Base-by-base conservation (phyloP, 1,140 invertebrate genomes). In the Polypedilum pembai region DNA sequence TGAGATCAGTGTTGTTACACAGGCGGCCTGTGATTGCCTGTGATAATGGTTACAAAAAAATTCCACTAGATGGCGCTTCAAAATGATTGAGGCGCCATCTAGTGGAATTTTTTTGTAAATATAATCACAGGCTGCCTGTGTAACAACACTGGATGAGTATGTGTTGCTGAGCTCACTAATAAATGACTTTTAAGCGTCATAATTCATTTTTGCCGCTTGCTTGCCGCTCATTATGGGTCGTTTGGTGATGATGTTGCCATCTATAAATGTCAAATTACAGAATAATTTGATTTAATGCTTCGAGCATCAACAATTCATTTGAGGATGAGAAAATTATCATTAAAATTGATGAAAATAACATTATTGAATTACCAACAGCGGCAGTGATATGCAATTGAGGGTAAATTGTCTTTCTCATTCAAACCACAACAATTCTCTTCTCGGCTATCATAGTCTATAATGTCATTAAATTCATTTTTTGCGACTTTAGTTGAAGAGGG, bases 181-280 rank as follows among this genome's bases (percentile, higher is more conserved):
- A 20, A 69, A 69, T 69, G 17, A 69, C 65, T 69, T 69, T 69
- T 20, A 18, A 69, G 65, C 65, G 18, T 69, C 65, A 69, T 69
- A 69, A 69, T 69, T 69, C 65, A 69, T 69, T 69, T 69, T 69
- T 69, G 20, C 65, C 20, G 65, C 17, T 69, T 18, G 45, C 45
- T 69, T 69, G 20, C 65, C 18, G 65, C 65, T 69, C 65, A 69
- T 69, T 69, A 69, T 20, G 17, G 65, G 24, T 33, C 24, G 24
- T 33, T 20, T 69, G 65, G 65, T 69, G 65, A n/a, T 69, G 65
- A 69, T 69, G 65, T 20, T 69, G 65, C 65, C 20, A 69, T 69
- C 65, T 69, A 69, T 69, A 69, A 69, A 69, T 69, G 65, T 69
- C 65, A 69, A 69, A 69, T 69, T 69, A 69, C 65, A 8, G 10